Conservation (phyloP, 2,888 invertebrate species). For the Sepioteuthis lessoniana region DNA sequence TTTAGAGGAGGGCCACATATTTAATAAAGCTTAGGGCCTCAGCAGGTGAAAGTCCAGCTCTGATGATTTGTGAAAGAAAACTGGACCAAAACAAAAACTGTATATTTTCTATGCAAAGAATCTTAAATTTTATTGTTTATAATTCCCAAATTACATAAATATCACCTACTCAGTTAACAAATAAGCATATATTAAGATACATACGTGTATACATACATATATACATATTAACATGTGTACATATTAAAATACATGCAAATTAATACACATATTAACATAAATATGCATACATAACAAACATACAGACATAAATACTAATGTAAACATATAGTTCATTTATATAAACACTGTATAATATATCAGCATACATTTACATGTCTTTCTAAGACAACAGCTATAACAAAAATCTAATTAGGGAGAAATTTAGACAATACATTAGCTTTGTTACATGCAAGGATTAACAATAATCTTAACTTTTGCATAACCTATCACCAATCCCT, state of each 20-base stretch:
- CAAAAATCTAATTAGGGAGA: neutral
- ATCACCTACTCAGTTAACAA: neutral
- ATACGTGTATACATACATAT: neutral
- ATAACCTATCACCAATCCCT: neutral
- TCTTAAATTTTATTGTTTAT: too few species aligned
- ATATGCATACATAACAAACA: neutral
- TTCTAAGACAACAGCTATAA: neutral
- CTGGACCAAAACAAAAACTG: too few species aligned
- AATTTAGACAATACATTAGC: neutral
- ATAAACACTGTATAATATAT: too few species aligned
- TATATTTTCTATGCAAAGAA: too few species aligned
- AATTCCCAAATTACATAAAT: too few species aligned
- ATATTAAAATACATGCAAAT: neutral
- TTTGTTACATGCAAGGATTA: neutral
- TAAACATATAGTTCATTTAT: neutral
- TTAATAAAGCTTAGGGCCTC: too few species aligned
- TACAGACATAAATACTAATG: neutral
- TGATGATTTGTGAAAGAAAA: too few species aligned
- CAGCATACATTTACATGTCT: neutral
- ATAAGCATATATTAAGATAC: neutral
- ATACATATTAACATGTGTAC: neutral
- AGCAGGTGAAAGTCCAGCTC: too few species aligned
- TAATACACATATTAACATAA: neutral
- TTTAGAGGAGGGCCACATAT: too few species aligned
- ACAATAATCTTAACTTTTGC: neutral